These are phyloP conservation scores for Cyclargus thomasi DNA, from an alignment of 1,140 invertebrate species.

Conservation along the genomic window DNA sequence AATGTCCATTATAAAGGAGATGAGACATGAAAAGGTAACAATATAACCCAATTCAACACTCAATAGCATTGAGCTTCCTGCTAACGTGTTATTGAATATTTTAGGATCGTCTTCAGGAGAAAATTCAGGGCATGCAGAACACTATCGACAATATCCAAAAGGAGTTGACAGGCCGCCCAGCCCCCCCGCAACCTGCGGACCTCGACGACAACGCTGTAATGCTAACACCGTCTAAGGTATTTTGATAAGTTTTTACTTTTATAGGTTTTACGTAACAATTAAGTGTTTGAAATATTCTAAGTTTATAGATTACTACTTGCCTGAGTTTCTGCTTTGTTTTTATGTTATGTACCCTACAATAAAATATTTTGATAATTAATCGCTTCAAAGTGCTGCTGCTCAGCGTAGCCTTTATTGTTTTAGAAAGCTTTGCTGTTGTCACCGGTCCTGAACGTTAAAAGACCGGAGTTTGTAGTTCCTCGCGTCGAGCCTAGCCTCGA, in stretches of 20 bases:
- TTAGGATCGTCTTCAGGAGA: slow-evolving; percentile 44
- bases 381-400: neutral
- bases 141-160: slow-evolving; percentile 56
- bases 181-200: slow-evolving; percentile 28
- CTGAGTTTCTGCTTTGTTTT: no score
- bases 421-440: slow-evolving; percentile 1
- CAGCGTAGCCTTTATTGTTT: neutral
- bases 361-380: no score
- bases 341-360: no score
- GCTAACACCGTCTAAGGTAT: slow-evolving; percentile 30
- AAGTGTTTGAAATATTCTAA: no score
- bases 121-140: slow-evolving; percentile 44
- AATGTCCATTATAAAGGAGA: slow-evolving; percentile 46
- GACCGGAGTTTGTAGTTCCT: slow-evolving; percentile 22
- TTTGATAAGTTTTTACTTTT: neutral
- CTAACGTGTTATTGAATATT: neutral
- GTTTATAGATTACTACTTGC: no score
- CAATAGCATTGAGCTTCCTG: no score
- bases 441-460: slow-evolving; percentile 13
- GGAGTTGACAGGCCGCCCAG: slow-evolving; percentile 38
- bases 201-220: slow-evolving; percentile 45
- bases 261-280: no score
- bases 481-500: slow-evolving; percentile 34
- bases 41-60: no score
- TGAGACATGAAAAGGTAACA: slow-evolving; percentile 45